Conservation (phyloP, 2,797 vertebrate species). For the Falco biarmicus region DNA sequence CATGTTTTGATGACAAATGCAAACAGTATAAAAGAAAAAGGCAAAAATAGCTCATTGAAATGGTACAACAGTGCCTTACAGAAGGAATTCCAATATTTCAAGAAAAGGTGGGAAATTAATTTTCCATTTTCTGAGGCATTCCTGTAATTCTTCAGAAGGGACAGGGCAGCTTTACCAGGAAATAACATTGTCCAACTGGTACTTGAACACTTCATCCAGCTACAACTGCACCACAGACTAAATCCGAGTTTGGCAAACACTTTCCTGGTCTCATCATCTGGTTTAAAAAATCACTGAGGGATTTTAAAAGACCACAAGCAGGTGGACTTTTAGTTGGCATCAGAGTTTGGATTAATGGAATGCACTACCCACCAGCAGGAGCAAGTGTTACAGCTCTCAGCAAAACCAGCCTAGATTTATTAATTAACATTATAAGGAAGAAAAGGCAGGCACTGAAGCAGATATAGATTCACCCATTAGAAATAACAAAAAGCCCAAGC, state of each 20-base stretch:
- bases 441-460: background rate
- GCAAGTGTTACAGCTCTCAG: background rate
- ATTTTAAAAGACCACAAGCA: background rate
- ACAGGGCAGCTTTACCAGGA: background rate
- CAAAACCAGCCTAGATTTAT: background rate
- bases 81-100: background rate
- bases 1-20: background rate
- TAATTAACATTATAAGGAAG: background rate
- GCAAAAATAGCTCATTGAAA: background rate
- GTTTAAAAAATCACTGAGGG: background rate
- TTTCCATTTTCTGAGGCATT: background rate
- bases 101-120: background rate
- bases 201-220: background rate
- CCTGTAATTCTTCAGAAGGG: background rate
- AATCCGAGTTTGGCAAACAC: background rate
- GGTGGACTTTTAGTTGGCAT: background rate
- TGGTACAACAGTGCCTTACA: background rate
- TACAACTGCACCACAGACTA: background rate
- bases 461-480: background rate
- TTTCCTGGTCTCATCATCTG: background rate
- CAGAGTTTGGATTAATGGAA: background rate
- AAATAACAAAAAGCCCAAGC: background rate
- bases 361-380: background rate
- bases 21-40: background rate
- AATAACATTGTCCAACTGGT: background rate